Evolutionary conservation across 2,797 vertebrate species (phyloP).

Genomic region (Tiaroga cobitis): DNA sequence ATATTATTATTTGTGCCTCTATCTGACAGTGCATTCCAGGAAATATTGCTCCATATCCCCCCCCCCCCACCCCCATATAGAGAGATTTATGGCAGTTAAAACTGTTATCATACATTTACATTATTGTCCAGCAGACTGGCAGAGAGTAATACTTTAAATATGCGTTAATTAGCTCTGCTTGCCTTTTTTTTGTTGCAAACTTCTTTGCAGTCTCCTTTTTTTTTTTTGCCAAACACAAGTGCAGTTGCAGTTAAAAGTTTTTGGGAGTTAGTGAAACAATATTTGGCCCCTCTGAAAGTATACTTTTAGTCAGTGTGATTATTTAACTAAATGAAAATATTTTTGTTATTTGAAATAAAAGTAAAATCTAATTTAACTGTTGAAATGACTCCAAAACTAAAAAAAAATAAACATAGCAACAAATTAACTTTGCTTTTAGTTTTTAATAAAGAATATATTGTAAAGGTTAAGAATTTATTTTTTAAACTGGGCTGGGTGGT

Average conservation of each 20-base stretch:
- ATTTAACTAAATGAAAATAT: background rate
- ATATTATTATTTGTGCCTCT: background rate
- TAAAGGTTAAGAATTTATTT: background rate
- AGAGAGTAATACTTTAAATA: background rate
- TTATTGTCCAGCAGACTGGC: background rate
- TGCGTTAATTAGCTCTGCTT: background rate
- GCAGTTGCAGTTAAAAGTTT: background rate
- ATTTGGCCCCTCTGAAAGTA: background rate
- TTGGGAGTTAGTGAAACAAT: background rate
- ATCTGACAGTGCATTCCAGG: background rate
- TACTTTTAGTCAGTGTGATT: background rate
- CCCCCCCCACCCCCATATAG: background rate
- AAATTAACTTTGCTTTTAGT: background rate
- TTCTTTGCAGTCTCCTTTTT: background rate
- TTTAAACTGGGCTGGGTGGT: background rate
- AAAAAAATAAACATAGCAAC: background rate
- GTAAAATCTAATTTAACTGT: background rate
- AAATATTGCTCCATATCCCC: background rate
- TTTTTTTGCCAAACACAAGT: background rate
- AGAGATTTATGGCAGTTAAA: constrained; percentile 20
- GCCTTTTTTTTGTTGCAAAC: background rate
- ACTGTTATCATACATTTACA: constrained; percentile 8
- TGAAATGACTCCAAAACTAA: background rate
- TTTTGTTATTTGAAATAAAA: background rate
- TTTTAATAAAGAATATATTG: background rate